These are phyloP conservation scores for Parauchenoglanis punctatus DNA, from an alignment of 2,797 vertebrate species.

Conservation along the genomic window DNA sequence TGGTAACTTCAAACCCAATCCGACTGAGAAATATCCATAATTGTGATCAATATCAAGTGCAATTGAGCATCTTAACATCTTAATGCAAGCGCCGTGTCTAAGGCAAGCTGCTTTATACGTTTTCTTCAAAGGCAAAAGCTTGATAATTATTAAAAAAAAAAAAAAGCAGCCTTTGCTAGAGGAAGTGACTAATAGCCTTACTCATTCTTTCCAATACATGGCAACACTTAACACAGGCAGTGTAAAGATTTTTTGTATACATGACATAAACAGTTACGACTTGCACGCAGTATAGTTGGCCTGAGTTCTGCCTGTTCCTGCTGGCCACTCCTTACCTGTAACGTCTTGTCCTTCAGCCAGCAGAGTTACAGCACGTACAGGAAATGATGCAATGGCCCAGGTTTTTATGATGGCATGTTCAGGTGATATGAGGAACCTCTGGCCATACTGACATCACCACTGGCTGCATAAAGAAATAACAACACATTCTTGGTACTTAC, in stretches of 20 bases:
- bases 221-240: slow-evolving; percentile 33
- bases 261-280: slow-evolving; percentile 10
- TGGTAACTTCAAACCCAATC: background rate
- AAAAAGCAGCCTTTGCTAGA: slow-evolving; percentile 29
- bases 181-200: slow-evolving; percentile 68
- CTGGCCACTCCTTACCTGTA: slow-evolving; percentile 50
- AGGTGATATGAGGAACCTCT: background rate
- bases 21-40: background rate
- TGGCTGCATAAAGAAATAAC: background rate
- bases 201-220: slow-evolving; percentile 41
- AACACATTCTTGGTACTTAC: background rate
- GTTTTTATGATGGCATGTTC: slow-evolving; percentile 18
- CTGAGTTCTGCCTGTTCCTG: slow-evolving; percentile 20
- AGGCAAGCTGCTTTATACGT: background rate
- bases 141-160: background rate
- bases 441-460: background rate
- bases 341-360: slow-evolving; percentile 28
- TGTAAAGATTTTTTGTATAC: slow-evolving; percentile 46
- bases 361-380: slow-evolving; percentile 14
- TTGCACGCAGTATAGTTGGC: slow-evolving; percentile 4
- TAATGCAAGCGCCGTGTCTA: no score
- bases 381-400: slow-evolving; percentile 44
- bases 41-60: background rate
- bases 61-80: background rate
- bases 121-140: background rate